These are phyloP conservation scores for Notothenia rossii DNA, from an alignment of 2,113 vertebrate genomes.

Conservation along the genomic window DNA sequence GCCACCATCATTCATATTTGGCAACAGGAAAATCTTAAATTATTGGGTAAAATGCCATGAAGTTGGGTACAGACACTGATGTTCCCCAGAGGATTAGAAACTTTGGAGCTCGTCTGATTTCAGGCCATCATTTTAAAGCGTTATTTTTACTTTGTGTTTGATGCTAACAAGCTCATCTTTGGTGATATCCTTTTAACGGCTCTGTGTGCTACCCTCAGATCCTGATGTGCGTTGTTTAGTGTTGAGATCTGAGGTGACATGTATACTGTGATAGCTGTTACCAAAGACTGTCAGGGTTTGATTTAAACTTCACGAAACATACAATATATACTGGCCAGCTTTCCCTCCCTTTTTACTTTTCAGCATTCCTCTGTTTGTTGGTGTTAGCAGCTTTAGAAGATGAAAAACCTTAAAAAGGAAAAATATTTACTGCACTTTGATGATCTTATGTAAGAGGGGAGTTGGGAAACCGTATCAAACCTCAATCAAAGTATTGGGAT, in stretches of 20 bases:
- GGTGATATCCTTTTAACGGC: background rate
- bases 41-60: background rate
- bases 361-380: background rate
- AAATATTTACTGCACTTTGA: background rate
- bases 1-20: no score
- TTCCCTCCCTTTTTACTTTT: background rate
- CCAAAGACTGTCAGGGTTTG: background rate
- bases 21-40: background rate
- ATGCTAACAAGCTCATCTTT: background rate
- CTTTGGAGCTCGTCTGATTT: no score
- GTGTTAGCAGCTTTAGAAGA: background rate
- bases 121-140: background rate
- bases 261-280: background rate
- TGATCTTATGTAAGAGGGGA: background rate
- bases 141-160: background rate
- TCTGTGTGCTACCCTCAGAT: no score
- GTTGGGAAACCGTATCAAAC: background rate
- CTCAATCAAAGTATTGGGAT: background rate
- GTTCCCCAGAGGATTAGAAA: no score
- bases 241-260: background rate
- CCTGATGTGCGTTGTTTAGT: background rate
- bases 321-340: background rate
- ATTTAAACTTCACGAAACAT: background rate
- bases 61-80: no score
- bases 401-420: background rate